Base-by-base conservation (phyloP, 2,888 invertebrate species). In the Trilocha varians region DNA sequence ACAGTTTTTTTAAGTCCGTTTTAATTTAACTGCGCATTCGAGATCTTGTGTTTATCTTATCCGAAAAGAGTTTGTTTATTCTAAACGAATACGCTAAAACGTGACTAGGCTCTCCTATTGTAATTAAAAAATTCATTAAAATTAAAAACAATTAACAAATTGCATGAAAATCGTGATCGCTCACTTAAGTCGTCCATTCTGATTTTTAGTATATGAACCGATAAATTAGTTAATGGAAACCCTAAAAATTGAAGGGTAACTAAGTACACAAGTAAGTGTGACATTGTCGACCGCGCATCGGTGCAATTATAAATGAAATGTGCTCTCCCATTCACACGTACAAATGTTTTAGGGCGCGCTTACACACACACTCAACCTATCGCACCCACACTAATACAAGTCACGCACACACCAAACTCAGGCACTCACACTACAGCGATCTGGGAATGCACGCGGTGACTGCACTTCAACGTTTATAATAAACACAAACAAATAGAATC, bases 301-400 rank as follows among this genome's bases (percentile, higher is more conserved):
- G 73, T 78, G 83, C 82, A 83, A 85, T 84, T 84, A 83, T 83
- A 84, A 84, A 83, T 77, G 78, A 83, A 83, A 84, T 84, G 83
- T 83, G 79, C 78, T 84, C 75, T 67, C 80, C 77, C 85, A 84
- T 85, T 84, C 82, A 84, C 84, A 82, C 84, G 82, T 79, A 80
- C 83, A 82, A 71, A 73, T 72, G 78, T 76, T 78, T 72, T 70
- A 68, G 78, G 78, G 79, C 78, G 67, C 77, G 70, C 66, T 57
- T 66, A 67, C 75, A 47, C 73, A 74, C 70, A 69, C 70, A 57
- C 45, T 36, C 53, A 49, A 52, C 61, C 44, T 53, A 55, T 45
- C 53, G 52, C 73, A 75, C 82, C 59, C 80, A 72, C 80, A 78
- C 79, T 50, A 48, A 38, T 53, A 49, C 33, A 34, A 34, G 41